Evolutionary conservation across 1,140 invertebrate genomes (phyloP).

Genomic region (Cyclina sinensis): DNA sequence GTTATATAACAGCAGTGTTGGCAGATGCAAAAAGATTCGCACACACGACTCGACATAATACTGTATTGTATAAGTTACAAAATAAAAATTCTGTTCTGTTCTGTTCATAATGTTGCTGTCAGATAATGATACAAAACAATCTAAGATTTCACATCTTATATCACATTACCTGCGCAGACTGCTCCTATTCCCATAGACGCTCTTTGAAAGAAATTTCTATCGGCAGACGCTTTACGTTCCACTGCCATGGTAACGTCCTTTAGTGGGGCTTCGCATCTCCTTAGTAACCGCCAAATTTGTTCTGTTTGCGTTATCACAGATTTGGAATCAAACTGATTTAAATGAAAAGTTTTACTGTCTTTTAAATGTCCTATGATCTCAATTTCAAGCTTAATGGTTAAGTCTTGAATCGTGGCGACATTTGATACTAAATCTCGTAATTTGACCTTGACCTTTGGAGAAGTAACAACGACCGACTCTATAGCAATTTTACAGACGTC

Average conservation of each 20-base stretch:
- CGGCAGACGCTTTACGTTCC: slow-evolving; percentile 46
- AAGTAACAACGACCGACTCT: slow-evolving; percentile 56
- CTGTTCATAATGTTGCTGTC: too few relatives aligned
- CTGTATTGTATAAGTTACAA: too few relatives aligned
- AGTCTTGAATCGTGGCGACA: slow-evolving; percentile 36
- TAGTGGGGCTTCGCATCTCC: slow-evolving; percentile 39
- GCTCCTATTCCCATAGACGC: slow-evolving; percentile 59
- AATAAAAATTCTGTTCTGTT: too few relatives aligned
- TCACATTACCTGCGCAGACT: slow-evolving; percentile 52
- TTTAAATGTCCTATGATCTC: slow-evolving; percentile 41
- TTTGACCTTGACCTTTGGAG: slow-evolving; percentile 57
- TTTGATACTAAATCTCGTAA: slow-evolving; percentile 43
- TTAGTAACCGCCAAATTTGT: slow-evolving; percentile 57
- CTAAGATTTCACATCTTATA: too few relatives aligned
- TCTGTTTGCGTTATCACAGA: slow-evolving; percentile 61
- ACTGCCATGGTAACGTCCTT: slow-evolving; percentile 46
- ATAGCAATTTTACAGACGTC: slow-evolving; percentile 60
- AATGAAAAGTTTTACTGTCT: slow-evolving; percentile 30
- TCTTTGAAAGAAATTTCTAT: slow-evolving; percentile 53
- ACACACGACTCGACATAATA: too few relatives aligned
- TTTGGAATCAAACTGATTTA: slow-evolving; percentile 51
- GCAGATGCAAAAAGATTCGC: too few relatives aligned
- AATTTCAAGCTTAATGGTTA: slow-evolving; percentile 56
- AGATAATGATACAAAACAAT: too few relatives aligned
- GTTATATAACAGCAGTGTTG: too few relatives aligned